Evolutionary conservation across 2,888 invertebrate genomes (phyloP), one percentile per base, ranked within the genome.

Genomic region (Cataglyphis rosenhaueri): DNA sequence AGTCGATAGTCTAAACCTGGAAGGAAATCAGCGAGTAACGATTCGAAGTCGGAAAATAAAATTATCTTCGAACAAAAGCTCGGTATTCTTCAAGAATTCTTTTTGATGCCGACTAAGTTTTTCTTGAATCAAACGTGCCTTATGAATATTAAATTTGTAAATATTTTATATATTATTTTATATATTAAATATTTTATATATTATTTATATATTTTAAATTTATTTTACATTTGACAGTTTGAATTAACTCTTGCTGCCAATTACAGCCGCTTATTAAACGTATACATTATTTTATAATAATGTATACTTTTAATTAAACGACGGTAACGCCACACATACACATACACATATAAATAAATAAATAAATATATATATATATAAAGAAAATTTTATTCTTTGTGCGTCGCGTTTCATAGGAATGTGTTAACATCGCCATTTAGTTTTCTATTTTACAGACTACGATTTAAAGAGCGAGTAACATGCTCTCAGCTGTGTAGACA

Each of bases 11-110:
- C 83, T 78, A 78, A 78, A 71, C 44, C 41, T 55, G 70, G 41
- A 78, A 48, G 71, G 78, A 59, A 71, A 78, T 78, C 59, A 78
- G 48, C 32, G 83, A 64, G 79, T 85, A 86, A 89, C 86, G 86
- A 86, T 88, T 90, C 86, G 86, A 87, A 83, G 85, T 79, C 85
- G 52, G 64, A 86, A 86, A 86, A 87, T 88, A 87, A 90, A 91
- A 92, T 91, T 90, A 91, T 91, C 88, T 87, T 88, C 86, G 82
- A 86, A 48, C 70, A 55, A 85, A 84, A 79, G 59, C 62, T 52
- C 25, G 18, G 18, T 65, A 55, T 75, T 21, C 10, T 55, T 62
- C 52, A 44, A 55, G 38, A 25, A 62, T 10, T 29, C 29, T 25
- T n/a, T 52, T 32, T 12, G 5, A 18, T 35, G 52, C 12, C 52